Percentiles rank a stretch among this genome's conserved stretches.
These are phyloP conservation scores for Eupleurogrammus muticus DNA, from an alignment of 2,797 vertebrate genomes.

Conservation along the genomic window DNA sequence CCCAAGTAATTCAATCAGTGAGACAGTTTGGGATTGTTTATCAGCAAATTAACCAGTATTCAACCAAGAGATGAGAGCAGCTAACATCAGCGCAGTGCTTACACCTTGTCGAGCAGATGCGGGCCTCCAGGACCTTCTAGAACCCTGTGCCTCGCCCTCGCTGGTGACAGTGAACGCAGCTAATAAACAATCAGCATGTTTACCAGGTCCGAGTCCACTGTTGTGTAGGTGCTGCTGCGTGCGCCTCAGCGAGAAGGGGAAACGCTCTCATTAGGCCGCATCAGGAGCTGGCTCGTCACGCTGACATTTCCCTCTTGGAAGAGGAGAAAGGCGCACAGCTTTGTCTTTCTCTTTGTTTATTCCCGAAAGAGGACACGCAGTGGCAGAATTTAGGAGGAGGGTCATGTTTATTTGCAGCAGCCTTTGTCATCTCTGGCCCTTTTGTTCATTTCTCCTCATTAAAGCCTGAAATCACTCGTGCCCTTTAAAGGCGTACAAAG, in stretches of 20 bases:
- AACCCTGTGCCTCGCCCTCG: neutral
- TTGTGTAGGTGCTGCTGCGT: slow-evolving; percentile 42
- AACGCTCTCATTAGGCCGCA: slow-evolving; percentile 76
- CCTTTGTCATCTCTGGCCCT: slow-evolving; percentile 71
- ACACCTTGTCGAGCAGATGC: neutral
- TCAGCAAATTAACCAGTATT: too few species aligned
- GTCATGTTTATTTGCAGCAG: slow-evolving; percentile 71
- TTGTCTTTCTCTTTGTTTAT: slow-evolving; percentile 66
- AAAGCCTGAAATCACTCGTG: slow-evolving; percentile 68
- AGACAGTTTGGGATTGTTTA: too few species aligned
- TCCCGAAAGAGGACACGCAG: slow-evolving; percentile 59
- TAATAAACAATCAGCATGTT: slow-evolving; percentile 76
- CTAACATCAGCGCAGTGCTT: neutral
- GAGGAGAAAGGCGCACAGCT: slow-evolving; percentile 49
- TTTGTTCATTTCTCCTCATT: slow-evolving; percentile 77
- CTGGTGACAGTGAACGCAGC: slow-evolving; percentile 58
- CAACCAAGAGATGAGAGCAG: too few species aligned
- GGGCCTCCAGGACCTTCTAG: neutral
- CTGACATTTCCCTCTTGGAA: slow-evolving; percentile 68
- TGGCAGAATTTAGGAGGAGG: slow-evolving; percentile 69
- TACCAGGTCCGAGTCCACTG: slow-evolving; percentile 38
- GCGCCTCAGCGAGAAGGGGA: slow-evolving; percentile 26
- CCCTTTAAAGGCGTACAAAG: slow-evolving; percentile 63
- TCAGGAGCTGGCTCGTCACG: slow-evolving; percentile 73
- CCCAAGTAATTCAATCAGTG: too few species aligned